phyloP scores from a whole-genome alignment of 2,888 invertebrate species.

The Drosophila monieri region DNA sequence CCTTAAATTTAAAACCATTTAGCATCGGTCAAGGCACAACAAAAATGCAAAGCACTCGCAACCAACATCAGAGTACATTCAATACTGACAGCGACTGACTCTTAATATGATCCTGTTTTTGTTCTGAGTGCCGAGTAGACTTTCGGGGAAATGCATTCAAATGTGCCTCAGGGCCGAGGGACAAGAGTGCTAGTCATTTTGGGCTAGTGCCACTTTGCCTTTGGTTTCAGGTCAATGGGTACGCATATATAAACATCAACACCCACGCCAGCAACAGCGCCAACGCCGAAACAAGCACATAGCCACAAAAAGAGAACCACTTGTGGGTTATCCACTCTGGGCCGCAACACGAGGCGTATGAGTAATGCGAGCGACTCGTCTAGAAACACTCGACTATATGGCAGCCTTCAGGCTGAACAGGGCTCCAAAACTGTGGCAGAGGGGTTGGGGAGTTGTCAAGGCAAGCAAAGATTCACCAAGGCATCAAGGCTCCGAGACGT shows the following conservation, averaged over 20 bases:
- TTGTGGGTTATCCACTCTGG: constrained; percentile 22
- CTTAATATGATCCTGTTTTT: constrained; percentile 14
- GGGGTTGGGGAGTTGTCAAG: constrained; percentile 10
- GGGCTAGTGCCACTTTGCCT: constrained; percentile 68
- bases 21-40: constrained; percentile 42
- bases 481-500: constrained; percentile 52
- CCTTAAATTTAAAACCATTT: constrained; percentile 72
- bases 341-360: constrained; percentile 59
- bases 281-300: constrained; percentile 4
- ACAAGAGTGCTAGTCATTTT: constrained; percentile 61
- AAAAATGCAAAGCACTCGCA: constrained; percentile 21
- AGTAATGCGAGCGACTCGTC: constrained; percentile 46
- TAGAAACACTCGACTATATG: constrained; percentile 34
- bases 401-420: constrained; percentile 4
- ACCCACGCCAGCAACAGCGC: constrained; percentile 5
- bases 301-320: constrained; percentile 18
- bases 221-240: constrained; percentile 66
- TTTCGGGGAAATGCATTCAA: constrained; percentile 34
- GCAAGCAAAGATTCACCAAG: constrained; percentile 12
- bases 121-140: background rate
- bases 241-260: constrained; percentile 34
- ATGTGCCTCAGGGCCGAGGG: constrained; percentile 12
- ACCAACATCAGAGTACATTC: constrained; percentile 23
- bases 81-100: constrained; percentile 6
- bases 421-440: background rate